phyloP scores from a whole-genome alignment of 2,888 invertebrate genomes.

The Ctenicera cuprea region DNA sequence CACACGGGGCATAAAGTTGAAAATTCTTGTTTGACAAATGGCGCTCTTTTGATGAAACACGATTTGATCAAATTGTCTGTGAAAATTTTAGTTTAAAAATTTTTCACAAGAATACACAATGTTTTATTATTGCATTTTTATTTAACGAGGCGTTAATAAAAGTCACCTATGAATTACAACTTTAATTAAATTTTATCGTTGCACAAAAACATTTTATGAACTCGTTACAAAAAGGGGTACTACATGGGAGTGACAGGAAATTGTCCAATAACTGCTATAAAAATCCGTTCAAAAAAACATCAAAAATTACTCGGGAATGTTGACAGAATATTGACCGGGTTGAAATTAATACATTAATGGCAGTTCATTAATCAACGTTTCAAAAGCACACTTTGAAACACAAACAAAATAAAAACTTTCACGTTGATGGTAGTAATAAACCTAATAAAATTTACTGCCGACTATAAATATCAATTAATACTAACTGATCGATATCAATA shows the following conservation, averaged over 20 bases:
- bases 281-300: not conserved
- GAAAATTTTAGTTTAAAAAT: not conserved
- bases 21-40: constrained; percentile 5
- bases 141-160: not conserved
- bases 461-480: too few species aligned
- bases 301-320: not conserved
- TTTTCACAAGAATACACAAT: not conserved
- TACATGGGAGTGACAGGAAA: not conserved
- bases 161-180: not conserved
- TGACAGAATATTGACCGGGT: not conserved
- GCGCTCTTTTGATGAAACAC: not conserved
- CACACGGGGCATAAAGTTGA: constrained; percentile 1
- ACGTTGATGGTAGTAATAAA: too few species aligned
- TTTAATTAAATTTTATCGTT: not conserved
- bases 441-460: too few species aligned
- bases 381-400: not conserved
- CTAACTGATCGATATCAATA: too few species aligned
- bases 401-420: too few species aligned
- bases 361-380: not conserved
- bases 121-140: not conserved
- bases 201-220: not conserved
- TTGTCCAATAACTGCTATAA: not conserved
- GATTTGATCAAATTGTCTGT: too few species aligned
- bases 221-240: not conserved
- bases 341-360: constrained; percentile 15